Base-by-base conservation (phyloP, 35 echinoderm and acorn worm species). In the Strongylocentrotus purpuratus region DNA sequence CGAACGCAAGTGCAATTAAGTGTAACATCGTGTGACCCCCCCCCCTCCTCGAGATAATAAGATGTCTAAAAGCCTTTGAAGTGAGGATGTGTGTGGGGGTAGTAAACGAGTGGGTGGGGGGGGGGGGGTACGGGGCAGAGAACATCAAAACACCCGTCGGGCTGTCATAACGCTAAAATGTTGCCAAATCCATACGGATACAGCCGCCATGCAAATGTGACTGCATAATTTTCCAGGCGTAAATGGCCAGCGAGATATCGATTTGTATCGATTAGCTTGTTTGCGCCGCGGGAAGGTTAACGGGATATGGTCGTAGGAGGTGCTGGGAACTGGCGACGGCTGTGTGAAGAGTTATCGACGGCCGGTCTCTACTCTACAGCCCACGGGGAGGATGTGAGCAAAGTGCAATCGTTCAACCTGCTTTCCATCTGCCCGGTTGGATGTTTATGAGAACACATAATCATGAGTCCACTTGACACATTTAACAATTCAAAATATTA, bases 141-240 rank as follows among this genome's bases (percentile, higher is more conserved):
- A 78, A 78, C 65, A 78, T 78, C 22, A 78, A 78, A 78, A 78
- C 65, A 78, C 25, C 65, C 65, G 20, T 78, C 65, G 65, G 65
- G 65, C 65, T n/a, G 65, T 78, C 20, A 78, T 78, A 78, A 45
- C 87, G 87, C 7, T 89, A 33, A 46, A 89, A 89, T 89, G 87
- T 89, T 89, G 32, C 87, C 87, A 89, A 89, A 33, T 89, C 87
- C 87, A 89, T 89, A 89, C 87, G 33, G 87, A 33, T 89, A 33
- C 18, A 58, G 33, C 33, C 11, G 86, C 33, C 33, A 89, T 89
- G 87, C 87, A 89, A 89, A 89, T 89, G 45, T 46, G 87, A 89
- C 87, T 89, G 87, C 87, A 89, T 89, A 89, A 89, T 89, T 89
- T 89, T 89, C 12, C 45, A 45, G 65, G 65, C 87, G 87, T 46